phyloP scores from a whole-genome alignment of 2,113 vertebrate species.

The Nanorana parkeri region DNA sequence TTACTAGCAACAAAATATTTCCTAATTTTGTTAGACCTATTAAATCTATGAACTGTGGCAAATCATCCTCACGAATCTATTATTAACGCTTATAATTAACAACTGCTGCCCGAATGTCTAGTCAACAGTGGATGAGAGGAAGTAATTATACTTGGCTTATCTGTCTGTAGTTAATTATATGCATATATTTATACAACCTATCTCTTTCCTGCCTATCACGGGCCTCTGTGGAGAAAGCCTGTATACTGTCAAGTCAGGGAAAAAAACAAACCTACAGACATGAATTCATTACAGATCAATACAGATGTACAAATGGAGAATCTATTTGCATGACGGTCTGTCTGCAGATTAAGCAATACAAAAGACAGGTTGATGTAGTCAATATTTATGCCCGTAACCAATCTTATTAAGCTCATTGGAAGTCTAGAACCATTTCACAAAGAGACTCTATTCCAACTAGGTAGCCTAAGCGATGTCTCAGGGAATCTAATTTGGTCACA shows the following conservation, averaged over 20 bases:
- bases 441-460: background rate
- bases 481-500: background rate
- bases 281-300: slow-evolving; percentile 15
- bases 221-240: slow-evolving; percentile 24
- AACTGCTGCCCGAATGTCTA: slow-evolving; percentile 50
- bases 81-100: slow-evolving; percentile 56
- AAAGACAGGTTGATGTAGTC: slow-evolving; percentile 8
- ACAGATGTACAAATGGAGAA: background rate
- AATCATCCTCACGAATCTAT: slow-evolving; percentile 28
- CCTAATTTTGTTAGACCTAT: slow-evolving; percentile 18
- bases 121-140: slow-evolving; percentile 52
- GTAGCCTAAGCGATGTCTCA: background rate
- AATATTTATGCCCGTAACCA: slow-evolving; percentile 1
- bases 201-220: slow-evolving; percentile 19
- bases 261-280: background rate
- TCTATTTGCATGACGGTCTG: slow-evolving; percentile 11
- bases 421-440: slow-evolving; percentile 2
- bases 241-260: slow-evolving; percentile 1
- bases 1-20: slow-evolving; percentile 35
- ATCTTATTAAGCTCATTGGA: slow-evolving; percentile 6
- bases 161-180: slow-evolving; percentile 46
- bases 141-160: slow-evolving; percentile 54
- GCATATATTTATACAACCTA: slow-evolving; percentile 56
- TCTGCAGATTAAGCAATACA: slow-evolving; percentile 24
- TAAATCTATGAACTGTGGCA: slow-evolving; percentile 7